Evolutionary conservation across 30 jellyfish, hydroid and myxozoan species (phyloP).

Genomic region (Turritopsis dohrnii): DNA sequence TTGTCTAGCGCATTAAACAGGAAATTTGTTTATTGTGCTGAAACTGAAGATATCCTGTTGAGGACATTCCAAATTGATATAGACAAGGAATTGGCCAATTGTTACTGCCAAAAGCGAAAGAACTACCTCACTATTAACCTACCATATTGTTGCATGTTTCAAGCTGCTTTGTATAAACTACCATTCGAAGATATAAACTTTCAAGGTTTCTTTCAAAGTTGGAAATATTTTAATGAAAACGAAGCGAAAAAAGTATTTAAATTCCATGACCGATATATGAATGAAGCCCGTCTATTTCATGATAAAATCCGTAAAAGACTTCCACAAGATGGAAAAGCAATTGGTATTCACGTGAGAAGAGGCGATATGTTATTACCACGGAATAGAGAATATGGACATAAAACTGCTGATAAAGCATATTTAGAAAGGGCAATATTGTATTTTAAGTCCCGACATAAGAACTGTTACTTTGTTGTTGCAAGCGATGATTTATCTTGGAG

Average conservation of each 20-base stretch:
- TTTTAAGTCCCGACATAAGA: not conserved
- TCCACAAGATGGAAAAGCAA: not conserved
- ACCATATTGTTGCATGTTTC: not conserved
- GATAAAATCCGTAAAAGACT: not conserved
- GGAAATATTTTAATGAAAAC: not conserved
- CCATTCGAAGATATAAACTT: not conserved
- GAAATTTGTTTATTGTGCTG: not conserved
- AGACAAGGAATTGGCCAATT: not conserved
- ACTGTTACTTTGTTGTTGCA: not conserved
- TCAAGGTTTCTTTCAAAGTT: not conserved
- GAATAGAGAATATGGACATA: not conserved
- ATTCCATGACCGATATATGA: not conserved
- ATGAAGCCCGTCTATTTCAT: not conserved
- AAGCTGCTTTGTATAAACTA: not conserved
- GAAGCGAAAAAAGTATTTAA: not conserved
- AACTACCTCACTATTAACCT: not conserved
- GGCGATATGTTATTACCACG: not conserved
- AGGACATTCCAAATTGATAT: not conserved
- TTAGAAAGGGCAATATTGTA: not conserved
- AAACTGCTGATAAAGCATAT: slow-evolving; percentile 1
- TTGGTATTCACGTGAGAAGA: slow-evolving; percentile 6
- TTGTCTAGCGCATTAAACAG: not conserved
- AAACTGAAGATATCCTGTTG: not conserved
- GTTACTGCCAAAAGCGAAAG: not conserved
- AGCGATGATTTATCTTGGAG: not conserved